Evolutionary conservation across 2,113 vertebrate genomes (phyloP).

Genomic region (Anseranas semipalmata): DNA sequence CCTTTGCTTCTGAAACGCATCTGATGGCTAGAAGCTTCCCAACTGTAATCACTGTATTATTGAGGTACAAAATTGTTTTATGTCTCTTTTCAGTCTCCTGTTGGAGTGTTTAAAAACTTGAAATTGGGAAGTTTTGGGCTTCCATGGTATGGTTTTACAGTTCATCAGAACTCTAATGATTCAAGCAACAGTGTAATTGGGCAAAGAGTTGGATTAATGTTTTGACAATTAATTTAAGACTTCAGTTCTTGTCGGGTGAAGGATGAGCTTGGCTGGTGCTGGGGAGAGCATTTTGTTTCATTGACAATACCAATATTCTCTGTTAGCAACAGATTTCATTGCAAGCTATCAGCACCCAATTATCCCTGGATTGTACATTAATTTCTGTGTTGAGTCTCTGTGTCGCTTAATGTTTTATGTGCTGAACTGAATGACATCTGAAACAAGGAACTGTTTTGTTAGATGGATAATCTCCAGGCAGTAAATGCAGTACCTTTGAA

Average conservation of each 20-base stretch:
- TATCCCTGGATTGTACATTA: background rate
- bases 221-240: background rate
- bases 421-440: background rate
- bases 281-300: background rate
- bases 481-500: background rate
- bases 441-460: background rate
- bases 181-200: background rate
- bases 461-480: background rate
- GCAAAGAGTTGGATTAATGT: background rate
- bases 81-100: background rate
- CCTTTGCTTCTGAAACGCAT: background rate
- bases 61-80: rapidly evolving
- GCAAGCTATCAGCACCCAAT: background rate
- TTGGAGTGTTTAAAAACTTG: background rate
- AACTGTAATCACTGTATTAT: rapidly evolving
- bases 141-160: background rate
- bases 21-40: background rate
- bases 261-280: background rate
- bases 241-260: background rate
- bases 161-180: background rate
- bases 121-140: background rate
- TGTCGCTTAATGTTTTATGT: background rate
- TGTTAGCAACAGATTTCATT: background rate
- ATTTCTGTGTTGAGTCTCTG: background rate
- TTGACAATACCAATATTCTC: background rate